Evolutionary conservation across 2,113 vertebrate species (phyloP).

Genomic region (Lasiurus borealis): DNA sequence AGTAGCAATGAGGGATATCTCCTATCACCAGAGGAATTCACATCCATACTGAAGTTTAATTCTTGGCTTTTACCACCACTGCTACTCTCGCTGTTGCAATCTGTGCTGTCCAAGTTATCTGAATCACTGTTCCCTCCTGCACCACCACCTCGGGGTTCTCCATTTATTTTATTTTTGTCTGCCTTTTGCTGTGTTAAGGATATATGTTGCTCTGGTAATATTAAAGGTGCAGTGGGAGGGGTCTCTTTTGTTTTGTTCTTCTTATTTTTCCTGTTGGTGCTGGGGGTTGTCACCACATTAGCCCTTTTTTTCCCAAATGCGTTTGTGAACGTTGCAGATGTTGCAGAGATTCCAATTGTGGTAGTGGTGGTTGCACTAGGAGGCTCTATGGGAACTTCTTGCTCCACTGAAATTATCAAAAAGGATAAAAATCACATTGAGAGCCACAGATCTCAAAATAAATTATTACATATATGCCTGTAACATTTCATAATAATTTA

Average conservation of each 20-base stretch:
- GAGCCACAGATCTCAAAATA: conserved; percentile 52
- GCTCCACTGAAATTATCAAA: conserved; percentile 88
- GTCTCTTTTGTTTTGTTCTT: conserved; percentile 99
- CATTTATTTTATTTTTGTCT: conserved; percentile 98
- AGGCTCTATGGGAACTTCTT: conserved; percentile 97
- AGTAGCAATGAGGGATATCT: conserved; percentile 90
- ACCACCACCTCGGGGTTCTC: conserved; percentile 92
- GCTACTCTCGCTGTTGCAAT: conserved; percentile 98
- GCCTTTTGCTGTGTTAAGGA: conserved; percentile 97
- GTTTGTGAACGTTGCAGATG: conserved; percentile 97
- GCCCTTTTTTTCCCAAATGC: conserved; percentile 97
- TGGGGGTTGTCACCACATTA: conserved; percentile 95
- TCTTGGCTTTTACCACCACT: conserved; percentile 98
- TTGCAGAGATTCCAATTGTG: conserved; percentile 98
- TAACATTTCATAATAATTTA: conserved; percentile 51
- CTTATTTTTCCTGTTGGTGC: conserved; percentile 98
- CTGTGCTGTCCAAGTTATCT: conserved; percentile 96
- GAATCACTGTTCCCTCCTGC: conserved; percentile 96
- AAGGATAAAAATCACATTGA: conserved; percentile 61
- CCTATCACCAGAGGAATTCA: conserved; percentile 88
- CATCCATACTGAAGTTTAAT: conserved; percentile 93
- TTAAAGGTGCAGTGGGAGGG: conserved; percentile 94
- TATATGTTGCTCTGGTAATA: conserved; percentile 97
- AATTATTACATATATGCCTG: conserved; percentile 23
- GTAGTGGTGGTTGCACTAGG: conserved; percentile 99